phyloP scores from a whole-genome alignment of 2,888 invertebrate species.

The Apoderus coryli region DNA sequence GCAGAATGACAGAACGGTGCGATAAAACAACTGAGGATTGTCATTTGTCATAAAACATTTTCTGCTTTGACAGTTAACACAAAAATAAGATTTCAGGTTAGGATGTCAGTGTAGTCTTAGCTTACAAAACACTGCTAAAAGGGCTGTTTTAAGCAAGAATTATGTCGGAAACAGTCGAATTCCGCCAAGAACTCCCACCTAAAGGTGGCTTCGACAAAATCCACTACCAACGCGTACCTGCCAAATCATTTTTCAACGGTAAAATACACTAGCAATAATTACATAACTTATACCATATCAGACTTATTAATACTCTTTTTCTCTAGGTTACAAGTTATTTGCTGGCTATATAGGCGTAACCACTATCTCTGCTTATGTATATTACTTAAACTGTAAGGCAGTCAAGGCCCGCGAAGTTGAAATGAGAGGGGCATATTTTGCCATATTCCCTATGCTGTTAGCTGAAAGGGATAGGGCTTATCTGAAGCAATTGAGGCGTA shows the following conservation, averaged over 20 bases:
- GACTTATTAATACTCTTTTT: slow-evolving; percentile 7
- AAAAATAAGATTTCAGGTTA: too few relatives aligned
- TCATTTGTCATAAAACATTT: too few relatives aligned
- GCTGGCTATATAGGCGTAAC: slow-evolving; percentile 45
- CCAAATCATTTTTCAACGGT: slow-evolving; percentile 59
- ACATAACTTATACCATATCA: slow-evolving; percentile 8
- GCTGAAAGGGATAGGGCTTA: slow-evolving; percentile 79
- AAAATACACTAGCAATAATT: slow-evolving; percentile 19
- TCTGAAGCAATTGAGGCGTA: slow-evolving; percentile 61
- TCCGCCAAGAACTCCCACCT: slow-evolving; percentile 84
- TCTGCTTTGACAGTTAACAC: too few relatives aligned
- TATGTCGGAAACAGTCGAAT: slow-evolving; percentile 21
- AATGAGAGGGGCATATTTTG: slow-evolving; percentile 61
- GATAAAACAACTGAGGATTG: too few relatives aligned
- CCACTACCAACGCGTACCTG: slow-evolving; percentile 52
- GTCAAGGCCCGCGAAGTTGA: slow-evolving; percentile 49
- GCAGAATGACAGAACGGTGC: too few relatives aligned
- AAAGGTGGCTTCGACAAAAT: slow-evolving; percentile 77
- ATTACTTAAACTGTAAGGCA: slow-evolving; percentile 38
- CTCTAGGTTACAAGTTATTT: slow-evolving; percentile 46
- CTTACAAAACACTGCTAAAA: too few relatives aligned
- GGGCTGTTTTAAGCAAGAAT: too few relatives aligned
- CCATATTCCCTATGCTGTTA: slow-evolving; percentile 57
- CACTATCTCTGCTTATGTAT: slow-evolving; percentile 40
- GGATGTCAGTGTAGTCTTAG: too few relatives aligned